These are phyloP conservation scores for Xanthorhoe designata DNA, from an alignment of 2,888 invertebrate species.

Conservation along the genomic window DNA sequence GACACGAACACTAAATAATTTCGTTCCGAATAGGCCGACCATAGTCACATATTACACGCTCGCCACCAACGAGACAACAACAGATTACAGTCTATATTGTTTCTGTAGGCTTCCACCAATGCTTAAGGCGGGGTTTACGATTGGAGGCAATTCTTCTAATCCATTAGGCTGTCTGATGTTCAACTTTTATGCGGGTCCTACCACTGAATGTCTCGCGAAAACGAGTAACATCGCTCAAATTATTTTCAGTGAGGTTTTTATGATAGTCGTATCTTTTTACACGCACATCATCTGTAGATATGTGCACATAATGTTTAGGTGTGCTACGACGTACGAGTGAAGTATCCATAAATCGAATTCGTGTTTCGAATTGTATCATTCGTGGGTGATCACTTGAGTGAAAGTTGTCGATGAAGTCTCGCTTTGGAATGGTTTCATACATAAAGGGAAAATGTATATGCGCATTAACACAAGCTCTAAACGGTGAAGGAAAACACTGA, in stretches of 20 bases:
- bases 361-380: conserved; percentile 72
- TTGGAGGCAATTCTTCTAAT: conserved; percentile 82
- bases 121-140: conserved; percentile 72
- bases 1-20: conserved; percentile 54
- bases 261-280: conserved; percentile 84
- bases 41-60: conserved; percentile 57
- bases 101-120: conserved; percentile 68
- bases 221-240: conserved; percentile 82
- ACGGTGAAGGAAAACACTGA: no score
- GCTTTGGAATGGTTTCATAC: conserved; percentile 8
- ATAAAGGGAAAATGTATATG: conserved; percentile 3
- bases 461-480: no score
- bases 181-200: conserved; percentile 82
- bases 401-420: conserved; percentile 15
- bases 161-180: conserved; percentile 82
- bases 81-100: conserved; percentile 69
- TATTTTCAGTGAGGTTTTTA: conserved; percentile 83
- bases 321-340: conserved; percentile 68
- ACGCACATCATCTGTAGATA: conserved; percentile 80
- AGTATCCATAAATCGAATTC: conserved; percentile 81
- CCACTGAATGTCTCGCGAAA: conserved; percentile 80
- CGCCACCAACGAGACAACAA: conserved; percentile 60
- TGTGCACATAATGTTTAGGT: conserved; percentile 80
- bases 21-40: conserved; percentile 47
- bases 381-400: conserved; percentile 36